Conservation (phyloP, 2,797 vertebrate genomes). For the Clarias fuscus region DNA sequence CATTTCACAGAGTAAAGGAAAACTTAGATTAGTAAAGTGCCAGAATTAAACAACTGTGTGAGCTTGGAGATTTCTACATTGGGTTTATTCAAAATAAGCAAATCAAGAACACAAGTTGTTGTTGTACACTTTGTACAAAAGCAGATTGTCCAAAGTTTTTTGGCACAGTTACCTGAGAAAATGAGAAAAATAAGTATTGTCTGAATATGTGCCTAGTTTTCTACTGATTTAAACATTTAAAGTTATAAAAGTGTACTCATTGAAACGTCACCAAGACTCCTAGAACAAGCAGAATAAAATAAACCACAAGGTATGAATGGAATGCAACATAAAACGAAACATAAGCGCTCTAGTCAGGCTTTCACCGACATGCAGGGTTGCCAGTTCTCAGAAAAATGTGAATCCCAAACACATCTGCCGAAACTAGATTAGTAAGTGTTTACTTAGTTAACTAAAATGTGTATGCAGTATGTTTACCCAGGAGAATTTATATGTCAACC, state of each 20-base stretch:
- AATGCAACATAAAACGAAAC: not conserved
- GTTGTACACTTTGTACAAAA: too few relatives aligned
- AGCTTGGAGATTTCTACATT: not conserved
- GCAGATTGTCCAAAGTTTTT: too few relatives aligned
- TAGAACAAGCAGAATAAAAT: not conserved
- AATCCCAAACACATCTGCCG: not conserved
- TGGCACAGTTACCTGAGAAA: too few relatives aligned
- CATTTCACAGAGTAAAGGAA: slow-evolving; percentile 32
- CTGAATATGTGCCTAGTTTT: too few relatives aligned
- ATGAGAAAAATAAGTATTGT: too few relatives aligned
- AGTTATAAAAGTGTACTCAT: not conserved
- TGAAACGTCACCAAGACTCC: not conserved
- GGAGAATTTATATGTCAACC: too few relatives aligned
- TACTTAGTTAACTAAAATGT: not conserved
- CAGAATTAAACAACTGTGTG: not conserved
- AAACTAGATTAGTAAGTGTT: not conserved
- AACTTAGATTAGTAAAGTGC: not conserved
- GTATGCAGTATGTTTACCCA: too few relatives aligned
- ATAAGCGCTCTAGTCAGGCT: not conserved
- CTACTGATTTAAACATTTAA: not conserved
- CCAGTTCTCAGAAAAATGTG: not conserved
- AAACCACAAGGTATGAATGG: not conserved
- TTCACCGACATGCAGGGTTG: not conserved
- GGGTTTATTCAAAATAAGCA: not conserved
- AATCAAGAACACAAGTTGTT: not conserved